Percentiles rank a stretch among this genome's conserved stretches.
Evolutionary conservation across 1,140 invertebrate genomes (phyloP).

Genomic region (Cherax quadricarinatus): DNA sequence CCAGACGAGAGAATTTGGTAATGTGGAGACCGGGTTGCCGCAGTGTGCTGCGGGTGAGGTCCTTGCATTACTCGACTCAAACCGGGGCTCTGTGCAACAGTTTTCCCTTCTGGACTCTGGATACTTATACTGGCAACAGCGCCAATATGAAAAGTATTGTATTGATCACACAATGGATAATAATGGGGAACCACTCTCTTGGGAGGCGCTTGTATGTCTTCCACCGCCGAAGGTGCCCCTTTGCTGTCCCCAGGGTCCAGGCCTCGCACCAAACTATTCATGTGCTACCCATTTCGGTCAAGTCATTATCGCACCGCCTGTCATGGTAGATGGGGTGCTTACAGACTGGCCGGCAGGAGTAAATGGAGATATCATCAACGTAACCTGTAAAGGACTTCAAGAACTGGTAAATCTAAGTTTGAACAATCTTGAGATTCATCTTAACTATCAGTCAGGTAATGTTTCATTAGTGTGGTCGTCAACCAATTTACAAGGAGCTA

Average conservation of each 20-base stretch:
- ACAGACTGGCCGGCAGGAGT: background rate
- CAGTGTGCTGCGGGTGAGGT: background rate
- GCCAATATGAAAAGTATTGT: background rate
- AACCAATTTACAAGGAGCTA: background rate
- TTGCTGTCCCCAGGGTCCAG: background rate
- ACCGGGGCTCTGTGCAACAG: background rate
- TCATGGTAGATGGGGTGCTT: background rate
- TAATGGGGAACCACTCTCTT: background rate
- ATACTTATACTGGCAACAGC: background rate
- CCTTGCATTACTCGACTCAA: background rate
- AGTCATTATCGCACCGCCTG: background rate
- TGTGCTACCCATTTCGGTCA: background rate
- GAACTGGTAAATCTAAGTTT: background rate
- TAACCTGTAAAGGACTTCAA: background rate
- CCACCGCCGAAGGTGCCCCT: slow-evolving; percentile 5
- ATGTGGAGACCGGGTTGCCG: background rate
- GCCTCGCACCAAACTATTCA: background rate
- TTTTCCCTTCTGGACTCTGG: slow-evolving; percentile 9
- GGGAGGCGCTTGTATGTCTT: slow-evolving; percentile 17
- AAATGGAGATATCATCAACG: background rate
- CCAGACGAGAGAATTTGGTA: background rate
- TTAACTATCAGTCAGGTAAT: slow-evolving; percentile 2
- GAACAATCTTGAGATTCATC: background rate
- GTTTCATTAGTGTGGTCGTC: background rate
- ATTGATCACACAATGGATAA: slow-evolving; percentile 12